A percentile compares a stretch with the other conserved stretches of the same genome.
Evolutionary conservation across 1,140 invertebrate species (phyloP).

Genomic region (Brachionus koreanus): DNA sequence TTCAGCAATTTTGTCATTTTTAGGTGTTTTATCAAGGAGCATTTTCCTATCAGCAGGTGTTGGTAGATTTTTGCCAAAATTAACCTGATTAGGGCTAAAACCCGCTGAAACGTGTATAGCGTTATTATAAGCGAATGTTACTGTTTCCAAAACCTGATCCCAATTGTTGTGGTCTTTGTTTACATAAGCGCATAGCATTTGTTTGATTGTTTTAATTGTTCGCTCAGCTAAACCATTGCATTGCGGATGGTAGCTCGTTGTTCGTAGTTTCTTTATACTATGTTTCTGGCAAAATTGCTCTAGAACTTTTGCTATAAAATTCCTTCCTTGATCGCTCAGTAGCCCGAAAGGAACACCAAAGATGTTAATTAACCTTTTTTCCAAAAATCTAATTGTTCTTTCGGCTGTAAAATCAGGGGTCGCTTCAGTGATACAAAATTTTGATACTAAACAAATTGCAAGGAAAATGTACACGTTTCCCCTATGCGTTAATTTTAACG

Average conservation of each 20-base stretch:
- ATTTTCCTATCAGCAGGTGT: neutral
- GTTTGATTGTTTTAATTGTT: constrained; percentile 47
- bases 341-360: neutral
- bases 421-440: constrained; percentile 49
- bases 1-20: too few relatives aligned
- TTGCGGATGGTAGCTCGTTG: constrained; percentile 50
- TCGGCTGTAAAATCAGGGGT: constrained; percentile 41
- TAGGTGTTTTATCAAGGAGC: too few relatives aligned
- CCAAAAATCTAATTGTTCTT: neutral
- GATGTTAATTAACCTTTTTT: neutral
- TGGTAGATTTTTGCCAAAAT: neutral
- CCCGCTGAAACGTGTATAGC: neutral
- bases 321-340: neutral
- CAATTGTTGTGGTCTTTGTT: neutral
- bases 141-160: neutral
- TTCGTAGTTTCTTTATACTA: constrained; percentile 44
- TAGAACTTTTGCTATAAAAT: neutral
- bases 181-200: neutral
- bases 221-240: constrained; percentile 50
- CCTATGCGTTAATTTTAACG: constrained; percentile 46
- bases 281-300: neutral
- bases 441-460: constrained; percentile 50
- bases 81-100: neutral
- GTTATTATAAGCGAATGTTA: neutral
- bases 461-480: constrained; percentile 50